These are phyloP conservation scores for Drosophila takahashii DNA, from an alignment of 1,140 invertebrate genomes.

Conservation along the genomic window DNA sequence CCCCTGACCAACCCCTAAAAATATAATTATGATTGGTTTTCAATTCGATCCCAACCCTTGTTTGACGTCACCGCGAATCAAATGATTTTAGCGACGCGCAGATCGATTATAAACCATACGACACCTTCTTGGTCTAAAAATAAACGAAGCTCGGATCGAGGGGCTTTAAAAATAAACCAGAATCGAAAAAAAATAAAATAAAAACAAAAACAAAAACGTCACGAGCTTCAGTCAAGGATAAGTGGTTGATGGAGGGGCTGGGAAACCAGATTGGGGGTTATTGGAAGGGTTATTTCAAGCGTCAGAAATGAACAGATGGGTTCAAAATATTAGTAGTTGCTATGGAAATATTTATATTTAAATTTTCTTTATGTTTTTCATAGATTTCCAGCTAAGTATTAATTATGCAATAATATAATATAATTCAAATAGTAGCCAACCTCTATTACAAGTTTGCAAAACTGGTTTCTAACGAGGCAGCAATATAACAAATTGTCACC, in stretches of 20 bases:
- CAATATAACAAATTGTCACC: no score
- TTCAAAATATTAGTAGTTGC: background rate
- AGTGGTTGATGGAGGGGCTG: slow-evolving; percentile 12
- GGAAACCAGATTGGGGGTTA: slow-evolving; percentile 1
- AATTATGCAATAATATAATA: no score
- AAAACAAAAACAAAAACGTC: slow-evolving; percentile 6
- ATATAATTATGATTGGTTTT: slow-evolving; percentile 14
- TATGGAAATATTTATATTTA: background rate
- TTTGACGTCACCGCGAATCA: slow-evolving; percentile 35
- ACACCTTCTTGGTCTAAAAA: slow-evolving; percentile 25
- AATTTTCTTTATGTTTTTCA: no score
- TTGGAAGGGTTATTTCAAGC: background rate
- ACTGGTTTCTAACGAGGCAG: no score
- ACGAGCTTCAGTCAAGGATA: slow-evolving; percentile 36
- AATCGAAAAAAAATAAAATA: slow-evolving; percentile 6
- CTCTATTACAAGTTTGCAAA: no score
- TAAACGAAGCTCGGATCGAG: slow-evolving; percentile 10
- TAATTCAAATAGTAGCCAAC: no score
- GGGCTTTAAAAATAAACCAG: slow-evolving; percentile 31
- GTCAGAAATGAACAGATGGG: background rate
- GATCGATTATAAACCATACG: slow-evolving; percentile 26
- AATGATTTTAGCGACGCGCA: slow-evolving; percentile 18
- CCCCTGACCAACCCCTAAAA: slow-evolving; percentile 3
- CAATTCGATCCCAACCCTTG: slow-evolving; percentile 9
- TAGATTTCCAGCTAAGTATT: no score